Base-by-base conservation (phyloP, 2,888 invertebrate species). In the Craniophora ligustri region DNA sequence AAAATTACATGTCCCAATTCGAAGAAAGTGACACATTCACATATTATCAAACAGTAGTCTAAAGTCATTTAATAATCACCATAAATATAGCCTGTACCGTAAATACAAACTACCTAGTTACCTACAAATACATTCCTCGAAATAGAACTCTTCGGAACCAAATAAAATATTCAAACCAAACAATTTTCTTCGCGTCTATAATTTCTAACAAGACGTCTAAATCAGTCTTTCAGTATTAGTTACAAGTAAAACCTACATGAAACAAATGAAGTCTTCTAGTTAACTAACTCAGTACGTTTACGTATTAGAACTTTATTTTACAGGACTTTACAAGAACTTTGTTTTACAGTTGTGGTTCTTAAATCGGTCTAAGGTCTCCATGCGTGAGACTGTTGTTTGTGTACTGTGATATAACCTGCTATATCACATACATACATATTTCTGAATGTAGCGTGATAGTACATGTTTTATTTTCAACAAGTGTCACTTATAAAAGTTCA, bases 221-320 rank as follows among this genome's bases (percentile, higher is more conserved):
- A n/a, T 11, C 13, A 1, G 13, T 36, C 3, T 8, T n/a, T 5
- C 15, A 23, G 31, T 26, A 44, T 38, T 26, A 7, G 30, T n/a
- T 31, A 13, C 16, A 15, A 10, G 6, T 28, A 21, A 38, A 38
- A 44, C 11, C 14, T 2, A 2, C 26, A 8, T 32, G 30, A 36
- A 11, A 23, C 28, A 21, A 51, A 4, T 13, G 5, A 42, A 38
- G 21, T 53, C 23, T 8, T 14, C 38, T 21, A 51, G 41, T 48
- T 42, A 28, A 42, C 21, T 38, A 46, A 53, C 51, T 21, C n/a
- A 7, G 6, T 23, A 38, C 28, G 41, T 54, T 26, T 31, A 47
- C 19, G 28, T 40, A 38, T 64, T 40, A 40, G 16, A 58, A 51
- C 39, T 67, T 62, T 11, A 35, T 49, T 54, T 60, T 14, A 58